A percentile compares a stretch with the other conserved stretches of the same genome.
Conservation (phyloP, 1,140 invertebrate species). For the Lanistes nyassanus region DNA sequence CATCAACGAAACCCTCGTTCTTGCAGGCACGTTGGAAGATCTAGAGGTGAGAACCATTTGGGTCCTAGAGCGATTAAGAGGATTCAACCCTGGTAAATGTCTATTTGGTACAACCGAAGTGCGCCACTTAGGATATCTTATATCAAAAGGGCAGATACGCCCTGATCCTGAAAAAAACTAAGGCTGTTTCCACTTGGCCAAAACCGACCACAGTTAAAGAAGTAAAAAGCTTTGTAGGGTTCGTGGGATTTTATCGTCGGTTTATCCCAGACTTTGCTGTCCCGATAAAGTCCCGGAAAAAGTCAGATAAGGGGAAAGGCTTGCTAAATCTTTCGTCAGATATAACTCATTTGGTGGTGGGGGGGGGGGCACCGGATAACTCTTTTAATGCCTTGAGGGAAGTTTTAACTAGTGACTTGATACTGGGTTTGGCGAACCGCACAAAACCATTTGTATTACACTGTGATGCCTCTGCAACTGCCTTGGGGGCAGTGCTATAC, state of each 20-base stretch:
- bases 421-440: constrained; percentile 38
- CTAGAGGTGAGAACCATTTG: constrained; percentile 3
- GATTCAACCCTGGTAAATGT: constrained; percentile 11
- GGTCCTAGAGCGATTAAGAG: neutral
- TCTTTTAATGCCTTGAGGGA: neutral
- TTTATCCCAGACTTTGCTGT: too few relatives aligned
- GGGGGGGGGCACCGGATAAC: neutral
- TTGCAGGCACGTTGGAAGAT: neutral
- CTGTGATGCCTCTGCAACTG: constrained; percentile 37
- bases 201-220: constrained; percentile 7
- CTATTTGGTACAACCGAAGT: constrained; percentile 1
- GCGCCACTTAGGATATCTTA: neutral
- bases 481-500: constrained; percentile 49
- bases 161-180: constrained; percentile 9
- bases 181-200: neutral
- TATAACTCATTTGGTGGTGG: constrained; percentile 9
- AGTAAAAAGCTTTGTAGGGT: neutral
- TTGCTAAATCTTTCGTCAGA: constrained; percentile 1
- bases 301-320: too few relatives aligned
- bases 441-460: constrained; percentile 38
- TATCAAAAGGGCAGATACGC: too few relatives aligned
- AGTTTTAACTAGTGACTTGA: constrained; percentile 27
- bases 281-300: neutral
- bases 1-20: neutral
- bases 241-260: too few relatives aligned